phyloP scores from a whole-genome alignment of 2,888 invertebrate genomes.

The Cataglyphis altisquamis region DNA sequence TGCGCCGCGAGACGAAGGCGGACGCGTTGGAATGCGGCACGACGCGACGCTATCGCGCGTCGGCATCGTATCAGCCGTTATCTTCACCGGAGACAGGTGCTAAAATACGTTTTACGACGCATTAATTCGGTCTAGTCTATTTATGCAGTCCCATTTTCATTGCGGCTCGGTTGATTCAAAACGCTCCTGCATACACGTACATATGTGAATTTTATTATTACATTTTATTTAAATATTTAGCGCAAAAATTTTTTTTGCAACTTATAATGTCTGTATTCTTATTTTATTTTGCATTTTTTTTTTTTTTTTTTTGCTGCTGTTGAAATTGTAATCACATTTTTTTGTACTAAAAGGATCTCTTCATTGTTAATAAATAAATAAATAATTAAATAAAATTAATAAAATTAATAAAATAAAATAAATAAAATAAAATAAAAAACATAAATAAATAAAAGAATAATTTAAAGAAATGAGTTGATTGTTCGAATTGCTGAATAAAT shows the following conservation, averaged over 20 bases:
- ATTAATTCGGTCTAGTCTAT: conserved; percentile 39
- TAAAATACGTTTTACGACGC: conserved; percentile 65
- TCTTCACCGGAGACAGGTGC: conserved; percentile 67
- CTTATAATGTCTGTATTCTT: too few species aligned
- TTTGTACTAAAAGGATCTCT: too few species aligned
- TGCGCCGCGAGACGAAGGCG: conserved; percentile 53
- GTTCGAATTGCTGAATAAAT: not conserved
- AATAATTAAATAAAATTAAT: too few species aligned
- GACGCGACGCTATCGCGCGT: conserved; percentile 62
- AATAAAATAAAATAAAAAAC: too few species aligned
- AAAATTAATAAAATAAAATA: too few species aligned
- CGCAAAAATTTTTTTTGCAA: not conserved
- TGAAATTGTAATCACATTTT: too few species aligned
- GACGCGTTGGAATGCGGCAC: conserved; percentile 69
- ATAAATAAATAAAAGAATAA: too few species aligned
- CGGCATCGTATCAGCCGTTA: conserved; percentile 62
- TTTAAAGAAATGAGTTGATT: too few species aligned
- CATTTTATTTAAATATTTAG: not conserved
- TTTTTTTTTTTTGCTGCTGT: too few species aligned
- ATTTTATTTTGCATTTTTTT: too few species aligned
- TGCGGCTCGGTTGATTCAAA: not conserved
- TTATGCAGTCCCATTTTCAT: not conserved
- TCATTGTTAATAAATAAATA: too few species aligned
- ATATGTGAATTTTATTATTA: not conserved
- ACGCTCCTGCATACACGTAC: not conserved